Conservation (phyloP, 2,888 invertebrate species). For the Formica aserva region DNA sequence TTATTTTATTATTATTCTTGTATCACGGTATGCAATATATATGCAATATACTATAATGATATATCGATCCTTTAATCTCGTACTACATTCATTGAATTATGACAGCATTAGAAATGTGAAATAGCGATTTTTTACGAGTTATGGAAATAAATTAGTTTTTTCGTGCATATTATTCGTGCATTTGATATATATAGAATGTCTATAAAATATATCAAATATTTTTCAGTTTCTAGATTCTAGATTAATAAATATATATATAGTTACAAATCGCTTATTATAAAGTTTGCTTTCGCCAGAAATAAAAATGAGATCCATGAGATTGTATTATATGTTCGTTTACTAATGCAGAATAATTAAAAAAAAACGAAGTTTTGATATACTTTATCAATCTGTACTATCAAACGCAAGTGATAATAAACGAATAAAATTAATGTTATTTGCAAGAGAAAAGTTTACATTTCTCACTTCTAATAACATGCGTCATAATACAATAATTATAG, state of each 20-base stretch:
- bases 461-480: neutral
- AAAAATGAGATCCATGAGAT: no score
- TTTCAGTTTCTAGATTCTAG: neutral
- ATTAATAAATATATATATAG: neutral
- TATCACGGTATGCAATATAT: conserved; percentile 3
- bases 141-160: no score
- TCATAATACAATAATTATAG: neutral
- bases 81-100: neutral
- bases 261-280: neutral
- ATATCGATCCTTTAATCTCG: neutral
- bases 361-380: no score
- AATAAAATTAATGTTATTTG: no score
- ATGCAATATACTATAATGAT: neutral
- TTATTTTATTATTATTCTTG: neutral
- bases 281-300: no score
- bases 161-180: no score
- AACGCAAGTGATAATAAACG: no score
- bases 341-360: no score
- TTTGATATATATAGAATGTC: no score
- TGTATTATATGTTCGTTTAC: no score
- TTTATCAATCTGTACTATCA: no score
- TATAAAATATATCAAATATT: neutral
- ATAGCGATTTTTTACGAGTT: neutral
- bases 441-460: neutral
- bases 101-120: neutral